These are phyloP conservation scores for Rousettus leschenaultii DNA, from an alignment of 2,113 vertebrate species.

Conservation along the genomic window DNA sequence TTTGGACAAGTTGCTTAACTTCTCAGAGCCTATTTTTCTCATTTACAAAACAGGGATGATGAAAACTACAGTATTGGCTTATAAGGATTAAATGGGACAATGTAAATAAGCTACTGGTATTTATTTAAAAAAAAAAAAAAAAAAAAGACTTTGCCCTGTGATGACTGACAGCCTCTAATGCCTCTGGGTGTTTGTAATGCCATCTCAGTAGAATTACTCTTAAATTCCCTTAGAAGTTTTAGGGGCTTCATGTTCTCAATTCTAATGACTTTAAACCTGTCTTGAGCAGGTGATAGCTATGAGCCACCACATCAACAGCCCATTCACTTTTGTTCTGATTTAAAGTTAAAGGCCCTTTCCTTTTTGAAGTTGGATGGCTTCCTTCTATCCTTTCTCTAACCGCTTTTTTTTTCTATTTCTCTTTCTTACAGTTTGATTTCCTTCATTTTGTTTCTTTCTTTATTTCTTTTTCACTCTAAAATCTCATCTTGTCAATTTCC, in stretches of 20 bases:
- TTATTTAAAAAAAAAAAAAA: no score
- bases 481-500: neutral
- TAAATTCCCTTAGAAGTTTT: neutral
- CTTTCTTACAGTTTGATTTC: neutral
- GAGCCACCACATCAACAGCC: neutral
- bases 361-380: neutral
- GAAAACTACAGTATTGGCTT: no score
- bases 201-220: neutral
- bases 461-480: neutral
- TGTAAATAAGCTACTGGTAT: no score
- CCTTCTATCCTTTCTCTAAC: neutral
- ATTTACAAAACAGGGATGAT: no score
- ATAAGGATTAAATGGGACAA: no score
- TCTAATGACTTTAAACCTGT: neutral
- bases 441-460: neutral
- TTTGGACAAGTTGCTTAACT: no score
- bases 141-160: neutral
- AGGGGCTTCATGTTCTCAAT: neutral
- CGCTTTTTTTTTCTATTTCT: neutral
- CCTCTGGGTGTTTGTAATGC: neutral
- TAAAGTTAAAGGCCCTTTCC: neutral
- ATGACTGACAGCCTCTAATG: neutral
- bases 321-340: neutral
- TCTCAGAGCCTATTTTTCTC: no score
- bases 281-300: neutral